These are phyloP conservation scores for Noctua janthe DNA, from an alignment of 2,888 invertebrate species.

Conservation along the genomic window DNA sequence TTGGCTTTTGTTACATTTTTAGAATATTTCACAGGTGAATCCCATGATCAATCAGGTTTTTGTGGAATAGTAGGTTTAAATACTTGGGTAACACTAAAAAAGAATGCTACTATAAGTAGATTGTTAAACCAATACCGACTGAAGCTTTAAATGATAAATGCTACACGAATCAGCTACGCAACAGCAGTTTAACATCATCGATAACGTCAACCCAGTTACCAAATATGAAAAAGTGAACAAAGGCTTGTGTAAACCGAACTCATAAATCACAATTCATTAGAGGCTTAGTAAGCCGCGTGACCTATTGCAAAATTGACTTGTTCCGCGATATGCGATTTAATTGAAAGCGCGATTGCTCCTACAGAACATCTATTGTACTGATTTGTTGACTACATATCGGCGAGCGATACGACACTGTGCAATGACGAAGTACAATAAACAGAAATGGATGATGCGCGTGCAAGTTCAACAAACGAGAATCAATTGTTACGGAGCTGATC, in stretches of 20 bases:
- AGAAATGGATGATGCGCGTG: conserved; percentile 64
- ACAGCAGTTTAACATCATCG: conserved; percentile 55
- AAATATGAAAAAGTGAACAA: conserved; percentile 77
- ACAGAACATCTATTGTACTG: conserved; percentile 61
- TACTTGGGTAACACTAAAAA: conserved; percentile 16
- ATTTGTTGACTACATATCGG: conserved; percentile 61
- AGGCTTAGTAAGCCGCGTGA: conserved; percentile 75
- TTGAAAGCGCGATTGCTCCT: conserved; percentile 56
- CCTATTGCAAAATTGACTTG: conserved; percentile 77
- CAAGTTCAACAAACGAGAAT: conserved; percentile 84
- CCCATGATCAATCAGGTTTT: conserved; percentile 66
- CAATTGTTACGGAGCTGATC: conserved; percentile 85
- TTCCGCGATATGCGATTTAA: conserved; percentile 64
- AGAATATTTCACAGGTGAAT: conserved; percentile 65
- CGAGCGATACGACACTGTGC: conserved; percentile 53
- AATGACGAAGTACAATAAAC: conserved; percentile 63
- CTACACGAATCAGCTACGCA: conserved; percentile 43
- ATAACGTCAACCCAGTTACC: conserved; percentile 72
- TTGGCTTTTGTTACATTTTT: conserved; percentile 71
- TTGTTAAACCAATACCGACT: background rate
- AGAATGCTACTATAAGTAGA: conserved; percentile 2
- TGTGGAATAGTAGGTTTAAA: conserved; percentile 10
- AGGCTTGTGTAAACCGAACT: conserved; percentile 70
- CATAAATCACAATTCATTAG: conserved; percentile 85
- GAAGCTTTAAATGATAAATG: conserved; percentile 25